Evolutionary conservation across 1,140 invertebrate genomes (phyloP).

Genomic region (Rhizoglyphus robini): DNA sequence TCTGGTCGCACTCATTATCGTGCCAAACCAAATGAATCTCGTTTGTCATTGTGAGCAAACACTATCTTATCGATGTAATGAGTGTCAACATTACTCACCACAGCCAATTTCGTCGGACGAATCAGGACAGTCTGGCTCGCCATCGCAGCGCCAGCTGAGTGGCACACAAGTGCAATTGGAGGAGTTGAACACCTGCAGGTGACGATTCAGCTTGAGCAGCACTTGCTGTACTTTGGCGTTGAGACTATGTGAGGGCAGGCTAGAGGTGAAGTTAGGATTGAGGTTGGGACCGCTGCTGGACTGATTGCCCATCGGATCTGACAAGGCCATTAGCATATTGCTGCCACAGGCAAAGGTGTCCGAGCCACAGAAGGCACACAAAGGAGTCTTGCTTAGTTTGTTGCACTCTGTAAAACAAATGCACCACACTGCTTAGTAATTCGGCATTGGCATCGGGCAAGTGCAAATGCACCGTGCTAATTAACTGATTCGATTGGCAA

Average conservation of each 20-base stretch:
- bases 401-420: background rate
- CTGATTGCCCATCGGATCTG: background rate
- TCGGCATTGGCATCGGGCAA: too few relatives aligned
- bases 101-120: conserved; percentile 31
- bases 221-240: conserved; percentile 1
- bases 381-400: background rate
- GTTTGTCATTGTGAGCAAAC: too few relatives aligned
- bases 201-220: background rate
- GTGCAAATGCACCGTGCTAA: too few relatives aligned
- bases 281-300: background rate
- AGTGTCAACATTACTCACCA: conserved; percentile 37
- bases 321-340: background rate
- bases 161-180: conserved; percentile 27
- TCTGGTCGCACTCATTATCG: too few relatives aligned
- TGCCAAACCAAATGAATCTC: too few relatives aligned
- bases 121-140: conserved; percentile 30
- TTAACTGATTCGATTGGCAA: too few relatives aligned
- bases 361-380: conserved; percentile 3
- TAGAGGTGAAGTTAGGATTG: background rate
- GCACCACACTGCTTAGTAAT: too few relatives aligned
- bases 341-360: conserved; percentile 19
- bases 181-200: background rate
- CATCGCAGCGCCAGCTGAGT: conserved; percentile 29
- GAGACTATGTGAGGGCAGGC: background rate
- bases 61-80: too few relatives aligned